Base-by-base conservation (phyloP, 1,140 invertebrate genomes). In the Brachionus paranguensis region DNA sequence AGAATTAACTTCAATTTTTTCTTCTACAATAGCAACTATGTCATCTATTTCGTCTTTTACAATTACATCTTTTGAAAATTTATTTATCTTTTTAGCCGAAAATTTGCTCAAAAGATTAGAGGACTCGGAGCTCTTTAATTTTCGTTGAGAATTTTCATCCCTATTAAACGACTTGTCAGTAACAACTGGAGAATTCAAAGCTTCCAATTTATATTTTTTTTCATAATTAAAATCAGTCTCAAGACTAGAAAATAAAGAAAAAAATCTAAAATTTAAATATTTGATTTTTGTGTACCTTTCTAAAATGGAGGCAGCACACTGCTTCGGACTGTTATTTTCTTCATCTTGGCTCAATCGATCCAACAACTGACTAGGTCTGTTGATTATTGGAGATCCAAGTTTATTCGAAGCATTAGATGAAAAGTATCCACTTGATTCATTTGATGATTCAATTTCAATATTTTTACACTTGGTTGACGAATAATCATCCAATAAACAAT, bases 401-500 rank as follows among this genome's bases (percentile, higher is more conserved):
- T 17, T 53, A 27, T 50, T 17, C 8, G 72, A 12, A 50, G 43
- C 41, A 72, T 72, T 72, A 7, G 72, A 76, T 27, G 72, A 76
- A 76, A 76, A 76, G 14, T 76, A 76, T 27, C 43, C 41, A 27
- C 72, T 76, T 50, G 72, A 76, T 76, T 76, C 72, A 76, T 12
- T 24, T 11, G 72, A 76, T 50, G 72, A 76, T 27, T 76, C 68
- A 20, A 72, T 72, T 41, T 72, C 68, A 24, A 11, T 4, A 47
- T 6, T 50, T 47, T 72, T 41, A 2, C n/a, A 12, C 27, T 50
- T 76, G 47, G 8, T 29, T 12, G 72, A 50, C 27, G 72, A 76
- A 76, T 76, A 76, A 29, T 76, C 72, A 76, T 76, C n/a, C 27
- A 76, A 76, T 29, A 76, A 76, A 29, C 27, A 50, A 29, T 76